Base-by-base conservation (phyloP, 2,888 invertebrate genomes). In the Plagodis dolabraria region DNA sequence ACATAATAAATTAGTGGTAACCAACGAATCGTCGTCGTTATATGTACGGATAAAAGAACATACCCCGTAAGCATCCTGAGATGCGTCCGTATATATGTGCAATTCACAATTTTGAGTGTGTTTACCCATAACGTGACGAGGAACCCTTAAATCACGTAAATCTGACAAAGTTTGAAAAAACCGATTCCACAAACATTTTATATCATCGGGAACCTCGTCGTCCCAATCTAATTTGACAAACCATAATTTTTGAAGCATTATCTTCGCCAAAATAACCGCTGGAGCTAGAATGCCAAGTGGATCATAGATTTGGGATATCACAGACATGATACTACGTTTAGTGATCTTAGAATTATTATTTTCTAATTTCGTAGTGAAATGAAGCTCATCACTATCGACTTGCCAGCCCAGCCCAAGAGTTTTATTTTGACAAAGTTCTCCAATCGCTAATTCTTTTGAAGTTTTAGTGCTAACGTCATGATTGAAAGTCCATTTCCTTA, bases 321-420 rank as follows among this genome's bases (percentile, higher is more conserved):
- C 38, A 6, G 66, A 70, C 22, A 68, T 12, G 7, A 70, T 63
- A 22, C n/a, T 6, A 0, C 68, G 53, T 45, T 68, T 68, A 12
- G 60, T 61, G 7, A 61, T 10, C 0, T 34, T 7, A 7, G n/a
- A 22, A 43, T 12, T 10, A n/a, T n/a, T n/a, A 9, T 36, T 7
- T 34, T 63, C 44, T n/a, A 65, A 7, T 2, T 58, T 40, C 2
- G 48, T 53, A 5, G 40, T 46, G 40, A 63, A 68, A 50, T 62
- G 35, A 2, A 68, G 33, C 7, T 47, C 57, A 49, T 68, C 65
- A 5, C 38, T 58, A 7, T 22, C 11, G 8, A n/a, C 22, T 7
- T 48, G 8, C 68, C 65, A 65, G 35, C 52, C 51, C 33, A 69
- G 8, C 0, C 66, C 68, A 5, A 68, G 45, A 2, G 43, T 64